Percentiles rank a stretch among this genome's conserved stretches.
Evolutionary conservation across 2,797 vertebrate genomes (phyloP).

Genomic region (Poeciliopsis presidionis): DNA sequence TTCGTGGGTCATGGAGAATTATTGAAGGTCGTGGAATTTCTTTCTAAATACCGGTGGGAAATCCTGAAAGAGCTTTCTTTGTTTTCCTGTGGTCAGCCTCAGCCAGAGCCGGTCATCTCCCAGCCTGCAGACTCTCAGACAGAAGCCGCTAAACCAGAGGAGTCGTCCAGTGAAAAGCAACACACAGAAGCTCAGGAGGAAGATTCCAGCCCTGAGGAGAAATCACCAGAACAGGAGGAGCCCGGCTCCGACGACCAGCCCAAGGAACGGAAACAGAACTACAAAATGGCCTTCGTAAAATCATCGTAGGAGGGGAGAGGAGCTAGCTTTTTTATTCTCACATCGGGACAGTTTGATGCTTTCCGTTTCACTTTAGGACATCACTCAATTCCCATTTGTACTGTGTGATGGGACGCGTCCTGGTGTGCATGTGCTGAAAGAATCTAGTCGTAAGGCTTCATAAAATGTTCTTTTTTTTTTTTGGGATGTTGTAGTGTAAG

Average conservation of each 20-base stretch:
- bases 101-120: conserved; percentile 37
- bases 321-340: conserved; percentile 48
- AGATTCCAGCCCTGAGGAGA: conserved; percentile 40
- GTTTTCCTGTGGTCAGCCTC: conserved; percentile 41
- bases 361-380: conserved; percentile 32
- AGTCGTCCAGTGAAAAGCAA: conserved; percentile 65
- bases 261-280: conserved; percentile 81
- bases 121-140: conserved; percentile 39
- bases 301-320: conserved; percentile 64
- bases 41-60: no score
- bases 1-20: no score
- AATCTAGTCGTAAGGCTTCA: neutral
- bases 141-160: conserved; percentile 55
- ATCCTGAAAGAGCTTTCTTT: neutral
- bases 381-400: neutral
- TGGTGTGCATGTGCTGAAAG: conserved; percentile 1
- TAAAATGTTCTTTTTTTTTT: neutral
- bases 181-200: conserved; percentile 75
- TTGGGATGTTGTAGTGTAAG: neutral
- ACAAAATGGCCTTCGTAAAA: conserved; percentile 92
- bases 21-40: no score
- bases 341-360: conserved; percentile 52
- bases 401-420: neutral
- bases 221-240: conserved; percentile 37
- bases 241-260: conserved; percentile 57